A percentile compares a stretch with the other conserved stretches of the same genome.
Conservation (phyloP, 2,113 vertebrate species). For the Hypanus sabinus region DNA sequence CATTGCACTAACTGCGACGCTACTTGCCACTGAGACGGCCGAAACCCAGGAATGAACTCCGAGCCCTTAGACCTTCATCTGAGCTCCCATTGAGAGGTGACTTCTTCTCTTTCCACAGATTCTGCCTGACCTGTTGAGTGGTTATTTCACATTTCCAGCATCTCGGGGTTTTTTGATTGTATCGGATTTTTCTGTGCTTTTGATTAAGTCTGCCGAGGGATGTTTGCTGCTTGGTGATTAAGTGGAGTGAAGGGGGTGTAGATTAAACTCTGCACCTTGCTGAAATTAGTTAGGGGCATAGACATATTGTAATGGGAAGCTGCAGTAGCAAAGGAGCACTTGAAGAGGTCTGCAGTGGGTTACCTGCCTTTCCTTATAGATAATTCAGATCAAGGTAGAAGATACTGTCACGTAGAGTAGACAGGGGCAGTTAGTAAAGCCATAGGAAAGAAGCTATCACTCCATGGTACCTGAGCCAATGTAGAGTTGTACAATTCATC, state of each 20-base stretch:
- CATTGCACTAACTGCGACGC: too few species aligned
- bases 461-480: neutral
- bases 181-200: neutral
- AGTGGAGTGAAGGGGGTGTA: neutral
- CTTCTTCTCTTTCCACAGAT: too few species aligned
- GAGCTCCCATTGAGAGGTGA: too few species aligned
- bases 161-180: too few species aligned
- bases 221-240: neutral
- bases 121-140: too few species aligned
- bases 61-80: too few species aligned
- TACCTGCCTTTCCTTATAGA: neutral
- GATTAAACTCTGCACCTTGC: neutral
- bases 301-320: neutral
- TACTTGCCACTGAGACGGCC: too few species aligned
- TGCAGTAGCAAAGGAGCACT: neutral
- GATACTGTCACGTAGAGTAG: neutral
- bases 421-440: neutral
- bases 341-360: neutral
- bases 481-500: neutral
- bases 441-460: neutral
- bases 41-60: too few species aligned
- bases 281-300: neutral
- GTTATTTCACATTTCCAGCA: too few species aligned
- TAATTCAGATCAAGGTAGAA: neutral
- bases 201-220: neutral